phyloP scores from a whole-genome alignment of 2,113 vertebrate genomes.

The Silurus asotus region DNA sequence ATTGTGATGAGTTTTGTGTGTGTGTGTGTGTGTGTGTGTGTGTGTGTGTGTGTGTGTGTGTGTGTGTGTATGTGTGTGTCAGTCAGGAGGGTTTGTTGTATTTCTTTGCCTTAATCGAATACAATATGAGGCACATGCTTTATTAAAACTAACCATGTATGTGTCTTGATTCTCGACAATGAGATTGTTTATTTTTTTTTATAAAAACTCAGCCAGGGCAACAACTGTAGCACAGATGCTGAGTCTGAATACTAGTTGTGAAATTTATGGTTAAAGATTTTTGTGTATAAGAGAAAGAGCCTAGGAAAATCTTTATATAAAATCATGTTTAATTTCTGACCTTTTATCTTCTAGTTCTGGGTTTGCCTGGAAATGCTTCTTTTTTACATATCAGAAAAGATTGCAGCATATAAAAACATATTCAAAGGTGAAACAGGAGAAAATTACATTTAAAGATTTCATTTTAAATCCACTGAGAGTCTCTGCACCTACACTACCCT shows the following conservation, averaged over 20 bases:
- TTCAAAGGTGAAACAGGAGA: not conserved
- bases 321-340: not conserved
- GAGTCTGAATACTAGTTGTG: not conserved
- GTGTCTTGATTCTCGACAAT: not conserved
- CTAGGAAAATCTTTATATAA: not conserved
- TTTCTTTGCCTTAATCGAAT: constrained; percentile 29
- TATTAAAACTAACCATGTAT: constrained; percentile 30
- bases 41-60: constrained; percentile 49
- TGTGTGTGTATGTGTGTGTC: constrained; percentile 23
- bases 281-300: not conserved
- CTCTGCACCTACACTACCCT: not conserved
- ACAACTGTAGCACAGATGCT: not conserved
- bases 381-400: not conserved
- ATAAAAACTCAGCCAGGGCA: not conserved
- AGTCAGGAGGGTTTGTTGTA: constrained; percentile 19
- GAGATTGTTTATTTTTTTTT: not conserved
- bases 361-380: not conserved
- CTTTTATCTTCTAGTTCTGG: not conserved
- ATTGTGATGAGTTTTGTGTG: constrained; percentile 55
- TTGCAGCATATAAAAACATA: not conserved
- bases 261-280: not conserved
- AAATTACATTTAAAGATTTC: not conserved
- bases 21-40: constrained; percentile 35
- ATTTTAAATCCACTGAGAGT: not conserved
- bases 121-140: constrained; percentile 38